Evolutionary conservation across 1,140 invertebrate genomes (phyloP), one percentile per base, ranked within the genome.

Genomic region (Rhynchophorus ferrugineus): DNA sequence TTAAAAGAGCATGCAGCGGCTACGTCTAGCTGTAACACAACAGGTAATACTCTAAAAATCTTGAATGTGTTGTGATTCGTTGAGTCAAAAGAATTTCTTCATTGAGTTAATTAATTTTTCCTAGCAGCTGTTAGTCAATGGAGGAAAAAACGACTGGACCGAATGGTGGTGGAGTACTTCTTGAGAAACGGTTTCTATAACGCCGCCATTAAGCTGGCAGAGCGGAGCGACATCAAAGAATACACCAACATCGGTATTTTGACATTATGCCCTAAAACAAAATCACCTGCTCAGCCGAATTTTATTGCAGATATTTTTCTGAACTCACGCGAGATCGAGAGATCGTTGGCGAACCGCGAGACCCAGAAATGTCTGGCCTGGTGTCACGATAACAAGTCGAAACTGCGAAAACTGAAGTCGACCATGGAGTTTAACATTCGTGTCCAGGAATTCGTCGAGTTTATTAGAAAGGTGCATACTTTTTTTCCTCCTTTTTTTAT

Each of bases 321-420:
- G 60, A 86, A 89, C 0, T 92, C 91, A 0, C 83, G 88, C 49
- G 89, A 95, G 68, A 91, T 97, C 0, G 87, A 90, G 65, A 78
- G 79, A 34, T 87, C 85, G 55, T 69, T 98, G 21, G 70, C 76
- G 0, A 80, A 80, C 48, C 82, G 83, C 47, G 90, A 96, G 68
- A 95, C 92, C 3, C 74, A 77, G 2, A 88, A 89, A 61, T 96
- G 94, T 67, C 77, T 97, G n/a, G 78, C 84, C 42, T 99, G 95
- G 95, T 97, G 95, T 68, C 86, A 92, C 63, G 95, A 98, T 63
- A 98, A 99, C 74, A 88, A 91, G 68, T 95, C 92, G 2, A 98
- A 97, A 68, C 76, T 98, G 38, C 77, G 93, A 36, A 97, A 96
- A 74, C 78, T 95, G 44, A 89, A 91, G 63, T 89, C 86, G 16